Evolutionary conservation across 2,888 invertebrate genomes (phyloP), one percentile per base, ranked within the genome.

Genomic region (Notodonta dromedarius): DNA sequence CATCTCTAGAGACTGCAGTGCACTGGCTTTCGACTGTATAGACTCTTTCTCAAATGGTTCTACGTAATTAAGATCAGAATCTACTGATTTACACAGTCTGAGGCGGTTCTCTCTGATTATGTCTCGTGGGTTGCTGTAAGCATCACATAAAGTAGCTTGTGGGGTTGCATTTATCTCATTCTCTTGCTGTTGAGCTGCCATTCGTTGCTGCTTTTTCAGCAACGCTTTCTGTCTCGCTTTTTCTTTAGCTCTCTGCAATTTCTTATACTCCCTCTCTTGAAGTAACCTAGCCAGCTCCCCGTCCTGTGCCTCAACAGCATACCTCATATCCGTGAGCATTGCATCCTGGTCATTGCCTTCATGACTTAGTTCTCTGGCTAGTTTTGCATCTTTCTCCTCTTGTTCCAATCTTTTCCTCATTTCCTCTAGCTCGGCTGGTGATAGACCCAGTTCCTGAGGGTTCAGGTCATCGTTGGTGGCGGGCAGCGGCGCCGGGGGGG

Each of bases 1-100:
- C 40, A 87, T 77, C 67, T 93, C 90, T 71, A 90, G 88, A 16
- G 90, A 87, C 63, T 91, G 83, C 35, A 93, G 67, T n/a, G 93
- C 93, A 85, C 89, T 91, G 16, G 90, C 86, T 83, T 89, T 92
- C 0, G 93, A 93, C 66, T 93, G 92, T 50, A 93, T 93, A 39
- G 88, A 87, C 71, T 93, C 93, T 63, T 93, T 93, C 67, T 93
- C 93, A 82, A 93, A 93, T 32, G 93, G 93, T 65, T 93, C 93
- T 50, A 93, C 93, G 79, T 93, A 93, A 73, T 93, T 88, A 59
- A 93, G 78, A 77, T 93, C 93, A 0, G 93, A 93, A 56, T 93
- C 93, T 13, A 93, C 93, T 62, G 93, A 93, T 73, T 93, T 93
- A 66, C 90, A 93, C 24, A 91, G 71, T 71, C 93, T 76, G n/a